Base-by-base conservation (phyloP, 2,113 vertebrate species). In the Oncorhynchus tshawytscha region DNA sequence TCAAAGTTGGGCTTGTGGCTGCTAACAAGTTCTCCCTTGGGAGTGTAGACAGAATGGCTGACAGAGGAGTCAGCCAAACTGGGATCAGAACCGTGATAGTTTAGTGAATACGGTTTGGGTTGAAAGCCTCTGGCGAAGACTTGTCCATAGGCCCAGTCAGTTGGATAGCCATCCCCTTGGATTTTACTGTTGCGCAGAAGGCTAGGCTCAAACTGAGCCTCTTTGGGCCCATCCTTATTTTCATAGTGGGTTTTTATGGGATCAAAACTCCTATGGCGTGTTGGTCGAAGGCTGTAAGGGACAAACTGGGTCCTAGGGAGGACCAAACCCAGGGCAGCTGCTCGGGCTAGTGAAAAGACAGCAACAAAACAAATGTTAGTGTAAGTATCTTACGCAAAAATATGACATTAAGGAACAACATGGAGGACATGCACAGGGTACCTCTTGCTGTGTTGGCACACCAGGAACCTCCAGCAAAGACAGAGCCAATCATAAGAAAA, bases 381-480 rank as follows among this genome's bases (percentile, higher is more conserved):
- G 15, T 51, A 51, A 51, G 49, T 16, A 16, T 18, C 12, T 54
- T 16, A 5, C 13, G 3, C 27, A 9, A 12, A 27, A 16, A 29
- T 27, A 24, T 66, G 11, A n/a, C 65, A 16, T 69, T 22, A 11
- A 75, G 9, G 8, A 31, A 71, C 59, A 79, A 34, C 29, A 29
- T 49, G 49, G 49, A 75, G 66, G 75, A 39, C 9, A 4, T 64
- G 65, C 31, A 51, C 3, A 84, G 82, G 8, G 13, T 82, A 89
- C 89, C 88, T 89, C 75, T 80, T 24, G 86, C 88, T 73, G 81
- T 85, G 85, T 80, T 82, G 51, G 84, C 83, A 84, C 90, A 91
- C 69, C 90, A 90, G 4, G 49, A 76, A 65, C 87, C 88, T 74
- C 88, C 87, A 81, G 87, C 88, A 77, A 86, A 87, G 51, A 82